A percentile compares a stretch with the other conserved stretches of the same genome.
phyloP scores from a whole-genome alignment of 2,888 invertebrate species.

The Euphydryas editha region DNA sequence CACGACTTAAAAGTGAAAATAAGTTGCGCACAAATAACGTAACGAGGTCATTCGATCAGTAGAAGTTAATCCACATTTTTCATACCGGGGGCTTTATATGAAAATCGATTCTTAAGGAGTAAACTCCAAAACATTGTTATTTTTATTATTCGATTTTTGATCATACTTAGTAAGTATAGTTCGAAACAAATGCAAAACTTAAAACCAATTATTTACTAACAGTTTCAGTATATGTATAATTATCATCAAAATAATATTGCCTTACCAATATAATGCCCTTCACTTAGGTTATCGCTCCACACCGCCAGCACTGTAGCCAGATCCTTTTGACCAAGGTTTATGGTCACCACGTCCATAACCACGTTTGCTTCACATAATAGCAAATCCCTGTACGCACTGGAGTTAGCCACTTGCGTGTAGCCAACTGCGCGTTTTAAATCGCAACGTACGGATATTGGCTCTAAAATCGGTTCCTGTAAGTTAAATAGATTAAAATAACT shows the following conservation, averaged over 20 bases:
- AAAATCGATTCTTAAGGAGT: no score
- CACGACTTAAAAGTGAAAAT: no score
- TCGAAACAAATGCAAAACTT: no score
- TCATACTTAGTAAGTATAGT: no score
- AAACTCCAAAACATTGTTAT: no score
- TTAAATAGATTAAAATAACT: neutral
- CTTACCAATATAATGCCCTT: slow-evolving; percentile 82
- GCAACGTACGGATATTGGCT: slow-evolving; percentile 87
- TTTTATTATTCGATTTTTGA: no score
- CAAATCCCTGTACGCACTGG: slow-evolving; percentile 60
- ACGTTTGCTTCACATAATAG: slow-evolving; percentile 86
- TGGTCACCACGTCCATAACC: slow-evolving; percentile 85
- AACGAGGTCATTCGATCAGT: no score
- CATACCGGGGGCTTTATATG: no score
- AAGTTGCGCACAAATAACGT: no score
- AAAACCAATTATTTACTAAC: no score
- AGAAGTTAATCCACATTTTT: no score
- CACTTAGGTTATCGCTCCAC: slow-evolving; percentile 88
- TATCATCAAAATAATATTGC: neutral
- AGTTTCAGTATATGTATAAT: no score
- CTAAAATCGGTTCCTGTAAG: slow-evolving; percentile 87
- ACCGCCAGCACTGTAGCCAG: slow-evolving; percentile 88
- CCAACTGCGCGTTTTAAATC: slow-evolving; percentile 86
- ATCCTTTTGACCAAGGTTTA: slow-evolving; percentile 90
- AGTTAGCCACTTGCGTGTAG: slow-evolving; percentile 55